Conservation (phyloP, 2,113 vertebrate species). For the Dicerorhinus sumatrensis region DNA sequence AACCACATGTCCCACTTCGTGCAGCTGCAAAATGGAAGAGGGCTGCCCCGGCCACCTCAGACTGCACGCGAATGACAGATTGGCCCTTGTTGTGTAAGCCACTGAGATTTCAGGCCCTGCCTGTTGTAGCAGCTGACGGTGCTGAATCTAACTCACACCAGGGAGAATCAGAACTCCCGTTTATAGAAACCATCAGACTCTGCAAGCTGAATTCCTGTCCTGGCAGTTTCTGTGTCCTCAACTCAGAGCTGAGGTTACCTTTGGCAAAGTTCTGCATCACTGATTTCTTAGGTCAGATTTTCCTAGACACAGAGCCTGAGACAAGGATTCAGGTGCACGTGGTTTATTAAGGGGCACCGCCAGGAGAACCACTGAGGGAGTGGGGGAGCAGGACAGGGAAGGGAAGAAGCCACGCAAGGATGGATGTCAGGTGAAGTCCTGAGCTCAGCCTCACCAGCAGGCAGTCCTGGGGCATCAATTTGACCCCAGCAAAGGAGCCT, state of each 20-base stretch:
- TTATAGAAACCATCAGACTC: neutral
- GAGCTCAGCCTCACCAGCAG: neutral
- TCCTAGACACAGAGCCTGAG: neutral
- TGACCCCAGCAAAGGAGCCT: neutral
- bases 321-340: neutral
- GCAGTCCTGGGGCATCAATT: neutral
- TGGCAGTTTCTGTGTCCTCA: neutral
- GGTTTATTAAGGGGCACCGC: neutral
- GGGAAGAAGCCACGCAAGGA: neutral
- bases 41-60: neutral
- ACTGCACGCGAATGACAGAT: neutral
- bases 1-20: neutral
- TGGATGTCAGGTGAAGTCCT: neutral
- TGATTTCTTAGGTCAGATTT: constrained; percentile 38
- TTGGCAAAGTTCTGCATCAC: neutral
- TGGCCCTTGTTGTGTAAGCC: neutral
- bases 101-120: neutral
- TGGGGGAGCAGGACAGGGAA: neutral
- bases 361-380: neutral
- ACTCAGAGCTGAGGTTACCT: neutral
- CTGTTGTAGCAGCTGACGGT: neutral
- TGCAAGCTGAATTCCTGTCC: neutral
- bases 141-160: neutral
- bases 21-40: neutral
- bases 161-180: neutral